Base-by-base conservation (phyloP, 2,113 vertebrate species). In the Oreochromis tanganicae region DNA sequence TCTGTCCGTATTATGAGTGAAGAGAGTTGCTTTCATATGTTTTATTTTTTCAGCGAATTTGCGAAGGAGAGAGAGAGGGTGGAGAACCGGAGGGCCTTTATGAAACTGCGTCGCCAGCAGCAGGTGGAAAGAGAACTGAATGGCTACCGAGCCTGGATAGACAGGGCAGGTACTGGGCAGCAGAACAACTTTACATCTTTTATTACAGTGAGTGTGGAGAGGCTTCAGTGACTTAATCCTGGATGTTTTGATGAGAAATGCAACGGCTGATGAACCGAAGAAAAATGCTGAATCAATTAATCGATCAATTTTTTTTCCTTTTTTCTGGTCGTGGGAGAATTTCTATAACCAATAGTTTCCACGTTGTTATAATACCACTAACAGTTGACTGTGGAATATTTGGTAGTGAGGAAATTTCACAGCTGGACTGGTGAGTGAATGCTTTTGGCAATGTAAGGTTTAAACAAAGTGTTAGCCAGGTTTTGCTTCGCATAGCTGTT, bases 31-130 rank as follows among this genome's bases (percentile, higher is more conserved):
- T 66, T 85, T 34, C 36, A 21, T 50, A 48, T 29, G 24, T 32
- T 80, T 63, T 48, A 7, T 66, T 3, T 12, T 14, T 81, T 50
- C 94, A 99, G 99, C 91, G 99, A 99, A 92, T 99, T 99, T 96
- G 99, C 99, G 95, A 99, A 99, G 94, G 99, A 99, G 94, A 97
- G 99, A 9, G 98, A 99, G 94, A 88, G 99, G 12, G 99, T 99
- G 96, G 99, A 99, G 96, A 99, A 99, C 96, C 96, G 99, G 19
- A 96, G 98, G 29, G 98, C 98, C 29, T 99, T 99, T 95, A 99
- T 99, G 98, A 99, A 99, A 89, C 96, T 99, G 78, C 96, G 99
- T 61, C 97, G 99, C 5, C 98, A 99, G 95, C 99, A 99, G 95
- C 99, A 99, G 96, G 98, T 98, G 5, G 99, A 99, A 84, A 93